phyloP scores from a whole-genome alignment of 2,113 vertebrate species.

The Microcebus murinus region DNA sequence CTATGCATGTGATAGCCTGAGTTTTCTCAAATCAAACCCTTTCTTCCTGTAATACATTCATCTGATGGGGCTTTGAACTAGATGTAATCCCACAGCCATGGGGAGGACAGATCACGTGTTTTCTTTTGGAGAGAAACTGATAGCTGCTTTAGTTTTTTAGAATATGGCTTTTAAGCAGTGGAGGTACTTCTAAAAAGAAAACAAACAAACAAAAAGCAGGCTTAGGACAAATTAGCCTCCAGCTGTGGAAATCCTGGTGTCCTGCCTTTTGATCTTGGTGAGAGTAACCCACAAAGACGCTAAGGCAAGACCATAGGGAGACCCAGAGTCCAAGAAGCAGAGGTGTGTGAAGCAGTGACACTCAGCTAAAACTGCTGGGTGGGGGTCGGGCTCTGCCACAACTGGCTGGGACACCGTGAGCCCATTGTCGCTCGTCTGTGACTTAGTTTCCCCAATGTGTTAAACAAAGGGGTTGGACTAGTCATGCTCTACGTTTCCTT shows the following conservation, averaged over 20 bases:
- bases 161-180: slow-evolving; percentile 22
- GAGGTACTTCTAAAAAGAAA: slow-evolving; percentile 40
- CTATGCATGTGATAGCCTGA: background rate
- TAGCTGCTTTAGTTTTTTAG: background rate
- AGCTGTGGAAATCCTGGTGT: background rate
- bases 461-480: background rate
- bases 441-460: background rate
- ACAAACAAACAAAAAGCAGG: slow-evolving; percentile 27
- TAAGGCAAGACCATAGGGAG: background rate
- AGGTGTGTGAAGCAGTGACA: background rate
- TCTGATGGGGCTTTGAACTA: slow-evolving; percentile 24
- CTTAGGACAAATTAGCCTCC: slow-evolving; percentile 15
- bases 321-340: background rate
- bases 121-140: slow-evolving; percentile 14
- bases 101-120: background rate
- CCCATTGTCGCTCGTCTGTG: background rate
- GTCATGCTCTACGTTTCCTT: background rate
- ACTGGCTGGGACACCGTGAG: accelerated
- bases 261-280: background rate
- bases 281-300: background rate
- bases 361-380: background rate
- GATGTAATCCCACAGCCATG: background rate
- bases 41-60: background rate
- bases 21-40: slow-evolving; percentile 36
- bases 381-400: accelerated